Percentiles rank a stretch among this genome's conserved stretches.
Conservation (phyloP, 2,888 invertebrate genomes). For the Macrophya alboannulata region DNA sequence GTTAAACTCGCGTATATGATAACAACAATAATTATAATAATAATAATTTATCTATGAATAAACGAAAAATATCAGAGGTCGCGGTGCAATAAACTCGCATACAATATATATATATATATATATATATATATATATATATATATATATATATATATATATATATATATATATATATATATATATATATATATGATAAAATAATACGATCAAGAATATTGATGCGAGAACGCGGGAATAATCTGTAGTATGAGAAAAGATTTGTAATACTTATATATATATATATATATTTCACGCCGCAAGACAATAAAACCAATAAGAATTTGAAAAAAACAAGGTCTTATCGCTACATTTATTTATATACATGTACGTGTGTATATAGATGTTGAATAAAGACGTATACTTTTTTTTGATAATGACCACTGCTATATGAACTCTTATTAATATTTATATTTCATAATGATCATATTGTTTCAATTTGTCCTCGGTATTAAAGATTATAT, state of each 20-base stretch:
- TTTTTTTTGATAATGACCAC: not conserved
- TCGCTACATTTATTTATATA: not conserved
- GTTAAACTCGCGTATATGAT: not conserved
- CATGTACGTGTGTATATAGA: no score
- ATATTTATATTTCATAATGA: slow-evolving; percentile 1
- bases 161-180: no score
- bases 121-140: no score
- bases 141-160: no score
- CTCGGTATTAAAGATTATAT: not conserved
- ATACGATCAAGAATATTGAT: slow-evolving; percentile 12
- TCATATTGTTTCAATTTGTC: slow-evolving; percentile 22
- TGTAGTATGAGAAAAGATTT: not conserved
- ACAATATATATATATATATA: no score
- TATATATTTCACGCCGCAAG: not conserved
- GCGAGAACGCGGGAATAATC: slow-evolving; percentile 1
- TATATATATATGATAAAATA: not conserved
- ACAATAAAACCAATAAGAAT: not conserved
- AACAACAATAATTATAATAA: not conserved
- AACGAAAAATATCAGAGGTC: slow-evolving; percentile 10
- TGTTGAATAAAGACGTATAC: not conserved
- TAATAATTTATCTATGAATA: not conserved
- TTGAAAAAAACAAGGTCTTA: slow-evolving; percentile 27
- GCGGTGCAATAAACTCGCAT: slow-evolving; percentile 44
- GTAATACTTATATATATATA: no score
- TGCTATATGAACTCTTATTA: not conserved